A percentile compares a stretch with the other conserved stretches of the same genome.
phyloP scores from a whole-genome alignment of 2,888 invertebrate species.

The Mythimna pallens region DNA sequence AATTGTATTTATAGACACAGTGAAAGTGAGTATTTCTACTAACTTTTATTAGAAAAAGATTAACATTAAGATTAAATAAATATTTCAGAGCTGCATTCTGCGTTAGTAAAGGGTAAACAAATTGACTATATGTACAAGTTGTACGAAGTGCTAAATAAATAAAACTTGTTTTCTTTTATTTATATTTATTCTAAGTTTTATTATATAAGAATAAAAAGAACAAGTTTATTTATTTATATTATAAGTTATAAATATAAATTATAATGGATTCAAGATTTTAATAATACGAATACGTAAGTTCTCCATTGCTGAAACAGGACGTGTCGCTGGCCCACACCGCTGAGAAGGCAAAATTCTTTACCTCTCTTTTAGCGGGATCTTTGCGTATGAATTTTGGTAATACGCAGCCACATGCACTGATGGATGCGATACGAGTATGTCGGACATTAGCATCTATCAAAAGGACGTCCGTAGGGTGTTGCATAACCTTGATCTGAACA shows the following conservation, averaged over 20 bases:
- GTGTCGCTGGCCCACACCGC: too few species aligned
- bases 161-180: background rate
- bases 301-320: background rate
- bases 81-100: background rate
- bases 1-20: background rate
- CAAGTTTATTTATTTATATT: too few species aligned
- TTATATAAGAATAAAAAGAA: too few species aligned
- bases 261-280: background rate
- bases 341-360: too few species aligned
- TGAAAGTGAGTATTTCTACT: background rate
- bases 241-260: background rate
- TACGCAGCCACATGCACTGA: too few species aligned
- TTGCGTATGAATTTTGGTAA: too few species aligned
- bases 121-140: constrained; percentile 18
- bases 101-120: constrained; percentile 3
- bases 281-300: background rate
- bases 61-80: background rate
- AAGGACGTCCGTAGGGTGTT: too few species aligned
- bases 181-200: too few species aligned
- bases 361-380: too few species aligned
- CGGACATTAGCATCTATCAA: too few species aligned
- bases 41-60: background rate
- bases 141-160: background rate
- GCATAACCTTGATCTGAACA: too few species aligned
- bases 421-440: too few species aligned